Evolutionary conservation across 2,888 invertebrate species (phyloP), one percentile per base, ranked within the genome.

Genomic region (Noctua janthe): DNA sequence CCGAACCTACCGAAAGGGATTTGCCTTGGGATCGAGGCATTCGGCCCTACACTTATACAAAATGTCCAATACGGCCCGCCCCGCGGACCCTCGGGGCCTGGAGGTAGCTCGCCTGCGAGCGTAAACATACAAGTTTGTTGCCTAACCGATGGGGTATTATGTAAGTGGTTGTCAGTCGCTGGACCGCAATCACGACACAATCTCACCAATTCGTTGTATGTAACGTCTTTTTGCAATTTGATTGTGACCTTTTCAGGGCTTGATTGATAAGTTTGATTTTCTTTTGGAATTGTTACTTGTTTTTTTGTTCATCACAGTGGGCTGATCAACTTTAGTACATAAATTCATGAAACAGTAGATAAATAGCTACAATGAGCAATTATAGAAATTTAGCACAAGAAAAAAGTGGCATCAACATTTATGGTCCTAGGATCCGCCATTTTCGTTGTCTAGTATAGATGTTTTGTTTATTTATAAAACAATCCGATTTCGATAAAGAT

Each of bases 1-100:
- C 62, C 95, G 87, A 81, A 81, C 78, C 87, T 79, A 82, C 85
- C 95, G 94, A 96, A 96, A 96, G 96, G 97, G 97, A 96, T 97
- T 97, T 97, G 95, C 95, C 94, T 94, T 94, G 96, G 96, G 96
- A 94, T 95, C 95, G 95, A 93, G 93, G 91, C 92, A 93, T 90
- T 89, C 92, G 94, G 95, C 93, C 93, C 96, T 94, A 95, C 96
- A 97, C 97, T 97, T 97, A 97, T 95, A 97, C 96, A 96, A 96
- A 97, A 97, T 97, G 97, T 97, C 96, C 96, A 96, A 96, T 96
- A 96, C 95, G 94, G 93, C 94, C 92, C 94, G 87, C 91, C 93
- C 92, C 90, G 90, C 92, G 88, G 91, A 94, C 95, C 95, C 90
- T 86, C 89, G 92, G 93, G 64, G 64, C 93, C 93, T 90, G 91